Conservation (phyloP, 2,797 vertebrate species). For the Neosilurus mollespiculum region DNA sequence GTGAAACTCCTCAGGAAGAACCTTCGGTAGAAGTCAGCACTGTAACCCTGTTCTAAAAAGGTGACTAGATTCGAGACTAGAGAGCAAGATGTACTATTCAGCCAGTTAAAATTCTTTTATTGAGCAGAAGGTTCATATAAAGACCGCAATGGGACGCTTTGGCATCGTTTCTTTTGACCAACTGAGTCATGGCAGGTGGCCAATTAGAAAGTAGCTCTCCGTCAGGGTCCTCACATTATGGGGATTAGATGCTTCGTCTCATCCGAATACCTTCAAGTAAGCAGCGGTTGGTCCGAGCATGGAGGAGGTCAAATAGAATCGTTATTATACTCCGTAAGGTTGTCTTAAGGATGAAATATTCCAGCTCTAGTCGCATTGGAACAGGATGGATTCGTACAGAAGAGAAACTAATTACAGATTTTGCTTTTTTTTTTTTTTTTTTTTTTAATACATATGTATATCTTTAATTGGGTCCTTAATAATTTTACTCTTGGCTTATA, state of each 20-base stretch:
- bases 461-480: not conserved
- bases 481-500: not conserved
- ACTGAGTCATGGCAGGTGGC: slow-evolving; percentile 36
- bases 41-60: not conserved
- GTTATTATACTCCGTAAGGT: slow-evolving; percentile 26
- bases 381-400: not conserved
- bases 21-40: slow-evolving; percentile 13
- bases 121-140: slow-evolving; percentile 16
- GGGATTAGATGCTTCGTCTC: slow-evolving; percentile 38
- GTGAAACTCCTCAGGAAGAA: slow-evolving; percentile 5
- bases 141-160: slow-evolving; percentile 4
- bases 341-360: slow-evolving; percentile 10
- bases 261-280: slow-evolving; percentile 31
- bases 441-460: not conserved
- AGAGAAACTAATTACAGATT: not conserved
- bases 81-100: not conserved
- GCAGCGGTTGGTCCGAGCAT: slow-evolving; percentile 34
- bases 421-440: not conserved
- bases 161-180: slow-evolving; percentile 15
- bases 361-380: not conserved
- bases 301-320: slow-evolving; percentile 41
- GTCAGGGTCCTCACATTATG: slow-evolving; percentile 23
- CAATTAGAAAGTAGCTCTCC: slow-evolving; percentile 41
- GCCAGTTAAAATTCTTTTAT: slow-evolving; percentile 11
- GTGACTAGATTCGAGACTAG: not conserved